Evolutionary conservation across 2,888 invertebrate genomes (phyloP), one percentile per base, ranked within the genome.

Genomic region (Thecocarcelia acutangulata): DNA sequence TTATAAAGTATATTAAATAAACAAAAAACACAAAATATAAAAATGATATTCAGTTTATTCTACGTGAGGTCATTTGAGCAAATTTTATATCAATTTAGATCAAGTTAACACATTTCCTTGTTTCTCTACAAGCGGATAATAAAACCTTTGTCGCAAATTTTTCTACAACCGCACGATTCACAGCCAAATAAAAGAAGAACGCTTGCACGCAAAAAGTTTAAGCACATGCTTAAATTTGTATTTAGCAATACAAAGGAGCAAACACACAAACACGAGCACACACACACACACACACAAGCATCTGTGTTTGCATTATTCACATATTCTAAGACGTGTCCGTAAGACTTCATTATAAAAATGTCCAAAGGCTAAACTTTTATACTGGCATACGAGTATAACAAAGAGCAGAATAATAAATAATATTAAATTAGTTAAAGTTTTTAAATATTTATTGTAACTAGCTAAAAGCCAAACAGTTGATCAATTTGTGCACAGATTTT

Each of bases 41-140:
- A 21, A 50, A 64, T 50, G 40, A 50, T 75, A 61, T 81, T 73
- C 68, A 63, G 75, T 76, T 58, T 70, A 21, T 54, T 70, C 83
- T 85, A 88, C 89, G 88, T 88, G 88, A 89, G 88, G 89, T 88
- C 87, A 87, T 89, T 89, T 68, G 85, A 85, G 85, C 85, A 87
- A 89, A 88, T 88, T 87, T 85, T 87, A 85, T 87, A 87, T 85
- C 88, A 88, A 88, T 89, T 88, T 88, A 89, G 88, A 87, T 88
- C 87, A 88, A 88, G 86, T 88, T 89, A 87, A 88, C 89, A 88
- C 89, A 88, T 87, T 87, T 74, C 69, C 68, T 24, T 58, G 19
- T 37, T 61, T 40, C 66, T 63, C 64, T 50, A 56, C 63, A 42
- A 44, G 15, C 0, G 3, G 21, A 63, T 80, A 15, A 42, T 19